Percentiles rank a stretch among this genome's conserved stretches.
phyloP scores from a whole-genome alignment of 2,113 vertebrate species.

The Ptychochromis oligacanthus region DNA sequence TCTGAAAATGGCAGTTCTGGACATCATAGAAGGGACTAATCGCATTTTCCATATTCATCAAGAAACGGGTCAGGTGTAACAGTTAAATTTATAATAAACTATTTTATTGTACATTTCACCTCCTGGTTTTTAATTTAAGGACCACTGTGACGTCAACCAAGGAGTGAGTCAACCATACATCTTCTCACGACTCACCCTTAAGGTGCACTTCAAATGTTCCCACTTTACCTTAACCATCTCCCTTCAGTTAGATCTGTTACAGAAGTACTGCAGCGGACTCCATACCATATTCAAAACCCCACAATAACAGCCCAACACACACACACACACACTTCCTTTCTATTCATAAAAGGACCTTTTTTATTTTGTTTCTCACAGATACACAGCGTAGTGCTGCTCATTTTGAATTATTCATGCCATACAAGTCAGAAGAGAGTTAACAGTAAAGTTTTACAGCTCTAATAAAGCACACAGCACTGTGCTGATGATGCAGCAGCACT shows the following conservation, averaged over 20 bases:
- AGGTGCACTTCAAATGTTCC: background rate
- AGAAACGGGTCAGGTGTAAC: accelerated
- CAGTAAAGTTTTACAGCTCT: slow-evolving; percentile 5
- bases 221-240: background rate
- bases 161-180: background rate
- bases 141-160: background rate
- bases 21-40: background rate
- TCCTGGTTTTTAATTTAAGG: background rate
- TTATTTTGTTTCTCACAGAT: slow-evolving; percentile 21
- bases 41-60: background rate
- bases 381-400: slow-evolving; percentile 18
- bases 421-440: slow-evolving; percentile 23
- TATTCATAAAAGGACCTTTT: background rate
- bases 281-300: background rate
- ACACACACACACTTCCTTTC: background rate
- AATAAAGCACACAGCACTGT: slow-evolving; percentile 48
- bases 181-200: background rate
- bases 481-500: background rate
- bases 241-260: background rate
- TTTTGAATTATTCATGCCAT: slow-evolving; percentile 2
- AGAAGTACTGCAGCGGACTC: background rate
- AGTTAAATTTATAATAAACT: background rate
- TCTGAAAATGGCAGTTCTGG: background rate
- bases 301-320: background rate
- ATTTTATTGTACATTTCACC: background rate